phyloP scores from a whole-genome alignment of 2,113 vertebrate species.

The Chaetodon auriga region DNA sequence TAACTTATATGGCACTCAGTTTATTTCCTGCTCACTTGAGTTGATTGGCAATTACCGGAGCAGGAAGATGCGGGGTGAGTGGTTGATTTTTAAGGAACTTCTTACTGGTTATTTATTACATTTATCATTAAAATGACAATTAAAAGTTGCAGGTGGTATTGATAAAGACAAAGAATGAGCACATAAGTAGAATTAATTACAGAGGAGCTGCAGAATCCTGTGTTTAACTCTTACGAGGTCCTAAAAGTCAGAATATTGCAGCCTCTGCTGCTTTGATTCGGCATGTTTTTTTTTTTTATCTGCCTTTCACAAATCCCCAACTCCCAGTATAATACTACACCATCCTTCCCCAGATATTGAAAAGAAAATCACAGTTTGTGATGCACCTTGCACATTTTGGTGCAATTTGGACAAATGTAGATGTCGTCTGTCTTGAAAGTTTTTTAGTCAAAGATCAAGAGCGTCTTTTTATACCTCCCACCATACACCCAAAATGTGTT shows the following conservation, averaged over 20 bases:
- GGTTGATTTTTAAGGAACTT: conserved; percentile 11
- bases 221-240: no score
- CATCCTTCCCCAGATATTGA: not conserved
- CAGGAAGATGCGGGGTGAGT: not conserved
- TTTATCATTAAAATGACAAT: not conserved
- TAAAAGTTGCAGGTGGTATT: not conserved
- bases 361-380: not conserved
- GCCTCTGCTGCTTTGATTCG: no score
- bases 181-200: not conserved
- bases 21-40: not conserved
- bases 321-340: not conserved
- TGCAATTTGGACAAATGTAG: not conserved
- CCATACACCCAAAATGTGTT: not conserved
- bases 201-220: not conserved
- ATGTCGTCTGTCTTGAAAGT: not conserved
- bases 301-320: not conserved
- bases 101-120: not conserved
- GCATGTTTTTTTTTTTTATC: not conserved
- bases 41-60: conserved; percentile 2
- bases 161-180: not conserved
- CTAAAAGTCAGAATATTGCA: no score
- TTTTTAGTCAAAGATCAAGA: no score
- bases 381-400: not conserved
- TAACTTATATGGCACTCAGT: not conserved
- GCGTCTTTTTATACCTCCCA: not conserved